Percentiles rank a stretch among this genome's conserved stretches.
Conservation (phyloP, 1,140 invertebrate genomes). For the Patella vulgata region DNA sequence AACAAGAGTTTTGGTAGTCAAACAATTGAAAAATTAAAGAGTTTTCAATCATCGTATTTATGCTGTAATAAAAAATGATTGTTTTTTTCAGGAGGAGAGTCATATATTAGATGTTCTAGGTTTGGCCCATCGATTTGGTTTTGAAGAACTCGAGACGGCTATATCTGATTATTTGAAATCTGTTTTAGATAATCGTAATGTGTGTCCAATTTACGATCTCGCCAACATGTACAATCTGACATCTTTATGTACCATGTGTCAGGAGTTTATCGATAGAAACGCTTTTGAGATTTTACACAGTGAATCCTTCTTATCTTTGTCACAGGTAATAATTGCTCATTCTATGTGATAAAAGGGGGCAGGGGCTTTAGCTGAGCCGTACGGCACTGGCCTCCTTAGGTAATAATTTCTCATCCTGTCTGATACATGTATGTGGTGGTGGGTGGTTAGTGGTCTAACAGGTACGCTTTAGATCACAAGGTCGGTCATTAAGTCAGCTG, state of each 20-base stretch:
- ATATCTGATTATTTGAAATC: slow-evolving; percentile 94
- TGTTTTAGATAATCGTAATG: slow-evolving; percentile 86
- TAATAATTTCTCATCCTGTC: no score
- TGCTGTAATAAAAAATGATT: no score
- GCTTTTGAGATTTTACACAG: slow-evolving; percentile 84
- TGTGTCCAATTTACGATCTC: slow-evolving; percentile 92
- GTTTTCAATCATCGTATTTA: no score
- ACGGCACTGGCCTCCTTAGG: no score
- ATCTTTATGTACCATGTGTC: slow-evolving; percentile 74
- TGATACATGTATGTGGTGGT: no score
- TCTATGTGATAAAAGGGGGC: no score
- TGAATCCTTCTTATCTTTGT: slow-evolving; percentile 85
- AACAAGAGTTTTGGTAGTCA: no score
- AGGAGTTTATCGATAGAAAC: slow-evolving; percentile 86
- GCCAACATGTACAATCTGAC: slow-evolving; percentile 77
- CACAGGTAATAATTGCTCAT: slow-evolving; percentile 72
- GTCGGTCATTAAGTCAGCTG: no score
- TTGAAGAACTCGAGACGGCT: slow-evolving; percentile 87
- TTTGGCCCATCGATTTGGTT: slow-evolving; percentile 94
- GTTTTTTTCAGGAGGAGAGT: slow-evolving; percentile 77
- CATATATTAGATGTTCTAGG: slow-evolving; percentile 83
- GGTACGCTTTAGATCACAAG: no score
- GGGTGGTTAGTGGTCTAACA: no score
- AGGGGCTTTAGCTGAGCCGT: no score
- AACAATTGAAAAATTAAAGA: no score